Conservation (phyloP, 2,113 vertebrate species). For the Mohoua ochrocephala region DNA sequence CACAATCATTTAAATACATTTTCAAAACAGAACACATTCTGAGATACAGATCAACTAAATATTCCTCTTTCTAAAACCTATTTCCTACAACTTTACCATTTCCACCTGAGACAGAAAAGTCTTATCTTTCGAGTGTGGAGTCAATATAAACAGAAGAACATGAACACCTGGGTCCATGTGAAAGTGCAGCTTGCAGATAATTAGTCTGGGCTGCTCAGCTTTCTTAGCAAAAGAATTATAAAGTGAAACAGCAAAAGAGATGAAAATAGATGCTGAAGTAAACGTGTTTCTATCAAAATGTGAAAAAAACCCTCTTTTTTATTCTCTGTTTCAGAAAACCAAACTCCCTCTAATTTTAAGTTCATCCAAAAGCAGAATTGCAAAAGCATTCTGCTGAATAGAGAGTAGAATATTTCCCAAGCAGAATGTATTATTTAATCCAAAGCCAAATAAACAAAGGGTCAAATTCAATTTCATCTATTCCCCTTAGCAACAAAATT, state of each 20-base stretch:
- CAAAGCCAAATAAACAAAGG: background rate
- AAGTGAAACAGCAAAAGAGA: background rate
- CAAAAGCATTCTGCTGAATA: background rate
- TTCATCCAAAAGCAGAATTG: background rate
- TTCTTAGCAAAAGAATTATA: background rate
- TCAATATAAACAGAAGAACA: background rate
- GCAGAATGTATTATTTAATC: background rate
- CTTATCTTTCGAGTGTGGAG: background rate
- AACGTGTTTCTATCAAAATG: background rate
- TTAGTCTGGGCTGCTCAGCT: background rate
- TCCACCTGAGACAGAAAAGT: background rate
- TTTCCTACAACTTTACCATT: slow-evolving; percentile 1
- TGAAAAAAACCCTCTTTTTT: accelerated
- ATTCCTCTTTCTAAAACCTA: background rate
- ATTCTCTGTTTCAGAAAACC: background rate
- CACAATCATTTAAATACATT: slow-evolving; percentile 41
- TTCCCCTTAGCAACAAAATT: background rate
- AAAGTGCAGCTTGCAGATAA: background rate
- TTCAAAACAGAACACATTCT: background rate
- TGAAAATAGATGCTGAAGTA: background rate
- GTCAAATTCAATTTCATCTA: background rate
- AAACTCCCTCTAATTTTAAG: background rate
- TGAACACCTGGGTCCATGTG: background rate
- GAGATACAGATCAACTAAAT: slow-evolving; percentile 41
- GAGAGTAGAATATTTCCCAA: background rate